Conservation (phyloP, 1,140 invertebrate genomes). For the Ceratina japonica region DNA sequence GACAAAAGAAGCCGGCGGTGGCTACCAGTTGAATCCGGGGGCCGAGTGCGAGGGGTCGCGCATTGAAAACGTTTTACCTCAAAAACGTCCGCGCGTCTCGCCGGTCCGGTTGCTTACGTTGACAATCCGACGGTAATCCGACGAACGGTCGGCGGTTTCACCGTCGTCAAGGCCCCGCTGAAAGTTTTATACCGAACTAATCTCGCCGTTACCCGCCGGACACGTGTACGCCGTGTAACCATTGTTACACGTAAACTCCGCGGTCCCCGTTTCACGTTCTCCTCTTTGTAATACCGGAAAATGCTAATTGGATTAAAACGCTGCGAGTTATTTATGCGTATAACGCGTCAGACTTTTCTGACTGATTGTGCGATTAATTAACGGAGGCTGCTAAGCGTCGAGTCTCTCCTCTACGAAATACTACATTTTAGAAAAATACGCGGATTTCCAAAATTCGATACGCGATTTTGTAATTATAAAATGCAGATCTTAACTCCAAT, state of each 20-base stretch:
- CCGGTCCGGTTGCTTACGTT: not conserved
- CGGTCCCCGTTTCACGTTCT: not conserved
- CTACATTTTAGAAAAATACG: too few species aligned
- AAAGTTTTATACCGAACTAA: slow-evolving; percentile 11
- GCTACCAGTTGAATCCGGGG: not conserved
- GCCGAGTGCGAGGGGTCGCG: not conserved
- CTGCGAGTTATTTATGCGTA: too few species aligned
- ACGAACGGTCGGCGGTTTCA: slow-evolving; percentile 7
- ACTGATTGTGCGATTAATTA: too few species aligned
- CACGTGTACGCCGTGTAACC: not conserved
- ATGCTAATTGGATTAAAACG: not conserved
- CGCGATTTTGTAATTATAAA: not conserved
- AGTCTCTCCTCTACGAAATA: too few species aligned
- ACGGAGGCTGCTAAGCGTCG: too few species aligned
- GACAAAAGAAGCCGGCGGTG: not conserved
- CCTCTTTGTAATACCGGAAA: not conserved
- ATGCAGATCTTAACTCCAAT: too few species aligned
- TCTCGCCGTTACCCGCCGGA: not conserved
- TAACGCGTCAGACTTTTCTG: too few species aligned
- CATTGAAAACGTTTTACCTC: slow-evolving; percentile 1
- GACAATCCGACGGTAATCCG: slow-evolving; percentile 10
- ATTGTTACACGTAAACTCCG: not conserved
- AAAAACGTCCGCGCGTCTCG: not conserved
- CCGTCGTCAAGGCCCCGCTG: not conserved
- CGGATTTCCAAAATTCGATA: too few species aligned